phyloP scores from a whole-genome alignment of 2,888 invertebrate genomes.

The Archips xylosteana region DNA sequence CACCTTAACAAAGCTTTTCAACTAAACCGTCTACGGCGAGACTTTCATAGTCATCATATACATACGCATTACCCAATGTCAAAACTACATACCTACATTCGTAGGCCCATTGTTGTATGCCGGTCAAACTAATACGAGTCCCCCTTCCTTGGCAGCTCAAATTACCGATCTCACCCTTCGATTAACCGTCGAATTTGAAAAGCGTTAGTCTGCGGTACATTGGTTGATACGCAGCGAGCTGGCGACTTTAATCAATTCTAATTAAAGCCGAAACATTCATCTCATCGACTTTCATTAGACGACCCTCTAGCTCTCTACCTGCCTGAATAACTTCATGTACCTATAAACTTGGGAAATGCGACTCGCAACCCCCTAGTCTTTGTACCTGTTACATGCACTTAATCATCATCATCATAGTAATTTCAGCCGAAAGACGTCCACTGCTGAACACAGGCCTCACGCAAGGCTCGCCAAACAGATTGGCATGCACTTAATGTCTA shows the following conservation, averaged over 20 bases:
- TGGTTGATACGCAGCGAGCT: slow-evolving; percentile 49
- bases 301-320: slow-evolving; percentile 69
- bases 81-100: slow-evolving; percentile 20
- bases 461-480: too few relatives aligned
- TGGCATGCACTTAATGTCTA: too few relatives aligned
- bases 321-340: slow-evolving; percentile 63
- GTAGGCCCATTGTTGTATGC: slow-evolving; percentile 30
- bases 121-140: slow-evolving; percentile 38
- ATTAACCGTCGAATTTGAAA: slow-evolving; percentile 47
- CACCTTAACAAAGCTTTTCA: slow-evolving; percentile 15
- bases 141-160: slow-evolving; percentile 20
- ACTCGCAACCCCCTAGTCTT: slow-evolving; percentile 9
- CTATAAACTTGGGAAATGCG: slow-evolving; percentile 60
- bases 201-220: slow-evolving; percentile 43
- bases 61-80: neutral
- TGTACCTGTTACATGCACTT: slow-evolving; percentile 13
- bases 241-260: slow-evolving; percentile 68
- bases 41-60: neutral
- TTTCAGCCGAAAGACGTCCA: too few relatives aligned
- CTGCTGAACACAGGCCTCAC: too few relatives aligned
- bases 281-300: slow-evolving; percentile 71
- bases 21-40: neutral
- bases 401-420: too few relatives aligned
- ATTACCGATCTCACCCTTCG: slow-evolving; percentile 44
- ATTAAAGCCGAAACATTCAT: slow-evolving; percentile 72